Evolutionary conservation across 2,113 vertebrate genomes (phyloP), one percentile per base, ranked within the genome.

Genomic region (Ptilorrhoa leucosticta): DNA sequence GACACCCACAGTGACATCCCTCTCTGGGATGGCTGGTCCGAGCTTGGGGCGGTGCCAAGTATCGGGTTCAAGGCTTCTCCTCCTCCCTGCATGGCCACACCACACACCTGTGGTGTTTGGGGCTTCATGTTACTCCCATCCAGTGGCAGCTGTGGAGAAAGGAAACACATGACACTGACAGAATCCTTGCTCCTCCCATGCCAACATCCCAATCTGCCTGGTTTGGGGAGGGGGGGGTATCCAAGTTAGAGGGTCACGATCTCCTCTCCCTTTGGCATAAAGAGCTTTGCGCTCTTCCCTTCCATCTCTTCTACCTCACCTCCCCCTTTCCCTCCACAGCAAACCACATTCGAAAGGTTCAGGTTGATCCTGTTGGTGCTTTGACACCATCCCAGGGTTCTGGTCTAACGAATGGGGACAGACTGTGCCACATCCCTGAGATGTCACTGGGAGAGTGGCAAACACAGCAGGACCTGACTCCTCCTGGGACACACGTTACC

Each of bases 121-220:
- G 93, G 83, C 40, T 87, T 90, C 93, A 65, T 87, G 87, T 96
- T 90, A 95, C 89, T 97, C 87, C 94, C 95, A 95, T 97, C 96
- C 95, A 96, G 91, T 86, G 88, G 94, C 94, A 97, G 87, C 96
- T 97, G 96, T 96, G 94, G 95, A 97, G 92, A 97, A 97, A 97
- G 96, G 96, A 97, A 97, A 97, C 90, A 97, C 70, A 91, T 95
- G 93, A 96, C 95, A 97, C 94, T 91, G 87, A 97, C 82, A 96
- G 69, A 70, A 90, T 95, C 93, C 95, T 93, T 86, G 84, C 90
- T 91, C 61, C 71, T 95, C 94, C 96, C 95, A 51, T 80, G 93
- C 60, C 93, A 96, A 90, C 75, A 95, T 94, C 92, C 96, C 90
- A 0, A 88, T 91, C 84, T 72, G 84, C 75, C 96, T 86, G 82